Percentiles rank a stretch among this genome's conserved stretches.
phyloP scores from a whole-genome alignment of 2,888 invertebrate genomes.

The Peribatodes rhomboidaria region DNA sequence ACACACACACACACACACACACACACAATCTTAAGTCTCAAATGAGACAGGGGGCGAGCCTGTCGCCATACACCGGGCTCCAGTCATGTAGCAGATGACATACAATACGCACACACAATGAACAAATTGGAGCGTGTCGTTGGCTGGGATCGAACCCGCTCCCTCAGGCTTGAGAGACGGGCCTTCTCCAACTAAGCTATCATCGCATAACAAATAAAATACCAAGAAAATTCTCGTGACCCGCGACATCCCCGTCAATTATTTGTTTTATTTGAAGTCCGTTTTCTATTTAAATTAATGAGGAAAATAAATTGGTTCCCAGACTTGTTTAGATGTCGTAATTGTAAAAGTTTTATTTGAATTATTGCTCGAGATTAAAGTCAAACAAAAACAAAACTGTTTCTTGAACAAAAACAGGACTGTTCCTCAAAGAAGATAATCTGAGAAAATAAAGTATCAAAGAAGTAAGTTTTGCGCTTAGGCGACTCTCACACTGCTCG shows the following conservation, averaged over 20 bases:
- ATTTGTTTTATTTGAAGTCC: slow-evolving; percentile 22
- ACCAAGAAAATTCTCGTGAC: neutral
- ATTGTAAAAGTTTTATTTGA: slow-evolving; percentile 38
- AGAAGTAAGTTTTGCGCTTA: slow-evolving; percentile 22
- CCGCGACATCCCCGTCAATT: slow-evolving; percentile 5
- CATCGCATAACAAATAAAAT: too few species aligned
- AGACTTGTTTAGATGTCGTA: slow-evolving; percentile 33
- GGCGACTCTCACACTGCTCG: too few species aligned
- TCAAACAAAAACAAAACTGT: slow-evolving; percentile 26
- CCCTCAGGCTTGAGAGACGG: too few species aligned
- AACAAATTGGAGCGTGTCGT: too few species aligned
- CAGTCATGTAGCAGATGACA: too few species aligned
- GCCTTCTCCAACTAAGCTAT: too few species aligned
- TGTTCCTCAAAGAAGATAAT: slow-evolving; percentile 14
- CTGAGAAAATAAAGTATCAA: slow-evolving; percentile 24
- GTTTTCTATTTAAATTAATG: slow-evolving; percentile 32
- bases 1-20: too few species aligned
- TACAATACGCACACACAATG: too few species aligned
- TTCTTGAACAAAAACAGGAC: slow-evolving; percentile 7
- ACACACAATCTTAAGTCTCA: too few species aligned
- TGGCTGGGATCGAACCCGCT: too few species aligned
- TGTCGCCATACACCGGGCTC: too few species aligned
- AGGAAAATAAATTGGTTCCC: slow-evolving; percentile 34
- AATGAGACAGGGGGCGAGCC: too few species aligned
- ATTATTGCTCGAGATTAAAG: slow-evolving; percentile 29